phyloP scores from a whole-genome alignment of 2,888 invertebrate genomes.

The Cantharis flavilabris region DNA sequence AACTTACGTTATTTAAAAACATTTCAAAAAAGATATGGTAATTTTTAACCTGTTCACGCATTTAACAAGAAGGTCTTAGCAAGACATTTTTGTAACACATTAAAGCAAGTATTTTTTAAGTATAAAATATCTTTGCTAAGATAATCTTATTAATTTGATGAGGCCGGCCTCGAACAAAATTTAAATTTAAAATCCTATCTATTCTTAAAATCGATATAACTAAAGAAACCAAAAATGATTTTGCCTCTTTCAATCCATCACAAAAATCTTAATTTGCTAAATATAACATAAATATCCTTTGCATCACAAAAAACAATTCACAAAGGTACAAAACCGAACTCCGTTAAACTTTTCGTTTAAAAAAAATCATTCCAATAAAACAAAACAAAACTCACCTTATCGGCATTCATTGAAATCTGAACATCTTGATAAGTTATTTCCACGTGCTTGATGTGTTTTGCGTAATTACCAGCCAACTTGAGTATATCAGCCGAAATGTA shows the following conservation, averaged over 20 bases:
- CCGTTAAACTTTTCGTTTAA: background rate
- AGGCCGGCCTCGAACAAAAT: background rate
- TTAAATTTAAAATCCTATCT: background rate
- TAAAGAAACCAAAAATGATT: background rate
- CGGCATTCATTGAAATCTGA: constrained; percentile 96
- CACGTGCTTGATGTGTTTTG: constrained; percentile 91
- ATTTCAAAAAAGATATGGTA: background rate
- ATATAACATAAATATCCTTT: background rate
- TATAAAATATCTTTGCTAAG: background rate
- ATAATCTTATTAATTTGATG: background rate
- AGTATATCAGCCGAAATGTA: constrained; percentile 95
- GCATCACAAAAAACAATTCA: background rate
- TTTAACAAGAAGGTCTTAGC: background rate
- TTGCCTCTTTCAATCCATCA: background rate
- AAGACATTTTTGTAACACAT: background rate
- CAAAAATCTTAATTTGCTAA: background rate
- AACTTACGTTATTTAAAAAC: background rate
- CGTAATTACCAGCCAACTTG: constrained; percentile 95
- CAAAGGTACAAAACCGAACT: background rate
- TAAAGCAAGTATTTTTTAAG: background rate
- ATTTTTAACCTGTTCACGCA: background rate
- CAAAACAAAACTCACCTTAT: constrained; percentile 73
- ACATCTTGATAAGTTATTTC: constrained; percentile 94
- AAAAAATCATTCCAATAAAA: background rate
- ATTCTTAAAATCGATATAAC: background rate